Conservation (phyloP, 2,797 vertebrate genomes). For the Sebastes hopkinsi region DNA sequence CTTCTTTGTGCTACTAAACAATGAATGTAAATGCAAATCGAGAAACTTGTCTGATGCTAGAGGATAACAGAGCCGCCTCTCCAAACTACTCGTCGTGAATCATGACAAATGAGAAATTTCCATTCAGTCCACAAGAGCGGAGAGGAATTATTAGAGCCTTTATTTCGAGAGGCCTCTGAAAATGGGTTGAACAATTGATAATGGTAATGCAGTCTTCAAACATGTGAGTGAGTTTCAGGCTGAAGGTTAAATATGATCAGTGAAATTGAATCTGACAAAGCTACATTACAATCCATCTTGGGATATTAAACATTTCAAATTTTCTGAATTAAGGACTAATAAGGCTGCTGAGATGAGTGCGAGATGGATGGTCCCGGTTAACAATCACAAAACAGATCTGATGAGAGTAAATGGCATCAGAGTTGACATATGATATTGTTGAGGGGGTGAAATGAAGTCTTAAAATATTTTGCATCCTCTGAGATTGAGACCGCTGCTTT, state of each 20-base stretch:
- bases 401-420: constrained; percentile 69
- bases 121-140: constrained; percentile 20
- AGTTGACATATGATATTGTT: constrained; percentile 71
- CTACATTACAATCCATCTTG: constrained; percentile 87
- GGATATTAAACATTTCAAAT: constrained; percentile 88
- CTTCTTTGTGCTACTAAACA: not conserved
- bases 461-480: constrained; percentile 54
- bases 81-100: constrained; percentile 14
- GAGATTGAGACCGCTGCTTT: constrained; percentile 25
- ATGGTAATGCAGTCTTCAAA: constrained; percentile 74
- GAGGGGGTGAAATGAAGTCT: constrained; percentile 56
- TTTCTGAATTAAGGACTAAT: constrained; percentile 85
- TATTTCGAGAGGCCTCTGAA: constrained; percentile 40
- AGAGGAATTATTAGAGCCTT: constrained; percentile 49
- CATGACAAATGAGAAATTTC: constrained; percentile 46
- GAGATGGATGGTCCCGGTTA: constrained; percentile 83
- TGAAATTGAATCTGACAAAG: constrained; percentile 85
- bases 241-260: constrained; percentile 84
- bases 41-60: not conserved
- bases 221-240: constrained; percentile 73
- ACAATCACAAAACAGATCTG: constrained; percentile 73
- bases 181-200: constrained; percentile 70
- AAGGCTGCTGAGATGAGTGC: constrained; percentile 77
- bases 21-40: not conserved
- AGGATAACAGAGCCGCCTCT: not conserved